Base-by-base conservation (phyloP, 2,113 vertebrate species). In the Corvus hawaiiensis region DNA sequence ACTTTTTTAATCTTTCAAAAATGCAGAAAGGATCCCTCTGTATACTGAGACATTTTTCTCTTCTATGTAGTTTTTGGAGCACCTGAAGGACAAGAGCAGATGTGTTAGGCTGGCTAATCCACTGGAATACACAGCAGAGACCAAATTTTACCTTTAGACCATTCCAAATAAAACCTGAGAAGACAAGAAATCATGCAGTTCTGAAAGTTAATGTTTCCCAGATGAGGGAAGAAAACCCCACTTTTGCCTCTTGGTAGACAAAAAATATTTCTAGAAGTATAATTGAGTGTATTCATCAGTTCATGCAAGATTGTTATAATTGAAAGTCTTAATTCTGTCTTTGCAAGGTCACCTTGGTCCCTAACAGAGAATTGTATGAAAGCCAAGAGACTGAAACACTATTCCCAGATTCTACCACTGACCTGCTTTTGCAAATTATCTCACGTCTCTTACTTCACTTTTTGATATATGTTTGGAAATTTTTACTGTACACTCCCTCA, bases 381-480 rank as follows among this genome's bases (percentile, higher is more conserved):
- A 76, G 49, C 59, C 24, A 49, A 64, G 81, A 91, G 68, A 73
- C 49, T 44, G 66, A 73, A 39, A 67, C 51, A 37, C 28, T 48
- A 48, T 55, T 88, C 83, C 49, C 84, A 81, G 41, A 75, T 43
- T 94, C n/a, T 81, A 9, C 14, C 33, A 86, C 43, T 95, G 93
- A 92, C 84, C 82, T 81, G 82, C 71, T 96, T 97, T 95, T 80
- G 44, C 30, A 94, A 85, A 89, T 90, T 76, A 51, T 62, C 27
- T 90, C 78, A 66, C 23, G 2, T 51, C 76, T 69, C 51, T 76
- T 89, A 39, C 62, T 91, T 76, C 33, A 39, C 11, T 74, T 81
- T 61, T 66, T 81, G 15, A 16, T 86, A 21, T 23, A 4, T n/a
- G 30, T 49, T 24, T 41, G 48, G 26, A 35, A 51, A 62, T 28